These are phyloP conservation scores for Pheosia tremula DNA, from an alignment of 2,888 invertebrate genomes.

Conservation along the genomic window DNA sequence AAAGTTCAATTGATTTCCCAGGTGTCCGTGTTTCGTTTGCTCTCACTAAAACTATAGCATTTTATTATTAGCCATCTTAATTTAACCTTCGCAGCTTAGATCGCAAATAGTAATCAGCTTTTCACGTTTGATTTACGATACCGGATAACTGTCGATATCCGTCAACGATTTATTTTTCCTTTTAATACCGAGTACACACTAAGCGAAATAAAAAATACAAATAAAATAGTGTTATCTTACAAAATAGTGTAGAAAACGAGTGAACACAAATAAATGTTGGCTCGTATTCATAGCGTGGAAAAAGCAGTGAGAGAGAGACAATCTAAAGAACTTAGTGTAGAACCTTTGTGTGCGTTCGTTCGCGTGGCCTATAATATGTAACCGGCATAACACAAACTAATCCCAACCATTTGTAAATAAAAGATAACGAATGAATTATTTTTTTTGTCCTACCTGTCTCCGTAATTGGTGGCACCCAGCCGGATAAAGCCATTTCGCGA, in stretches of 20 bases:
- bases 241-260: no score
- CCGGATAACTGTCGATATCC: background rate
- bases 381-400: background rate
- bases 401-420: background rate
- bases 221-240: no score
- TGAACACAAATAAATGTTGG: no score
- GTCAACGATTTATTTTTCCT: background rate
- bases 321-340: no score
- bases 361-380: background rate
- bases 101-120: no score
- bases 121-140: background rate
- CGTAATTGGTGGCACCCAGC: slow-evolving; percentile 1
- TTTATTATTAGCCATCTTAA: no score
- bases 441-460: background rate
- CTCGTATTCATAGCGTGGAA: no score
- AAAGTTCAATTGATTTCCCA: slow-evolving; percentile 1
- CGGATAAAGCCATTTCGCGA: background rate
- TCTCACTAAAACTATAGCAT: background rate
- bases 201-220: no score
- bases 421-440: background rate
- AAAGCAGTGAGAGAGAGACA: no score
- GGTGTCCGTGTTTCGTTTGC: background rate
- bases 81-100: no score
- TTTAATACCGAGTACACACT: no score
- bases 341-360: no score